These are phyloP conservation scores for Prunella strophiata DNA, from an alignment of 2,797 vertebrate species.

Conservation along the genomic window DNA sequence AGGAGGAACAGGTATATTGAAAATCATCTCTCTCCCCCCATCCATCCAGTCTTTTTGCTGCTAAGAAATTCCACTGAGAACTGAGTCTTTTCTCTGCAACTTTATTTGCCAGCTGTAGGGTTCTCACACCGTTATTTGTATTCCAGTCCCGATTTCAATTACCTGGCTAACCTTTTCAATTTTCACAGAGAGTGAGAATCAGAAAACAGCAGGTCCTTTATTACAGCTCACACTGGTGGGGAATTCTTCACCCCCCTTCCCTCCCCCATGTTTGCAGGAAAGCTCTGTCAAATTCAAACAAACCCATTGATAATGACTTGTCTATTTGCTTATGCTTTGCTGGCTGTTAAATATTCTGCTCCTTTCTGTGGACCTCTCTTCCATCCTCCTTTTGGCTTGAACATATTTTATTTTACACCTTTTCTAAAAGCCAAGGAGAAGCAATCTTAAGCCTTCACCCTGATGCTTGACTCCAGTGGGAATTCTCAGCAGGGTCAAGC, in stretches of 20 bases:
- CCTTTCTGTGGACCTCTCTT: not conserved
- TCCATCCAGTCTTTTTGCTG: not conserved
- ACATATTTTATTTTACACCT: accelerated
- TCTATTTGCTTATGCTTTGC: conserved; percentile 50
- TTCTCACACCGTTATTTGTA: conserved; percentile 36
- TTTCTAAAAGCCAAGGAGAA: not conserved
- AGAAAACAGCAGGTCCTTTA: conserved; percentile 58
- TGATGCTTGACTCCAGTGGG: not conserved
- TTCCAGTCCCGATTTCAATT: conserved; percentile 72
- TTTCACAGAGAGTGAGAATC: conserved; percentile 62
- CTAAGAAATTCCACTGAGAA: conserved; percentile 11
- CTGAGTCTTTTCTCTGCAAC: not conserved
- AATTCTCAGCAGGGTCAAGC: not conserved
- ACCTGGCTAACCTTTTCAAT: conserved; percentile 70
- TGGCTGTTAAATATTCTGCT: conserved; percentile 25
- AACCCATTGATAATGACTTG: conserved; percentile 56
- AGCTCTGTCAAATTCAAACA: conserved; percentile 58
- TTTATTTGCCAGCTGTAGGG: conserved; percentile 30
- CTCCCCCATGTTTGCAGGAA: conserved; percentile 33
- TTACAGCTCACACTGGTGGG: not conserved
- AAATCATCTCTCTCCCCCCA: not conserved
- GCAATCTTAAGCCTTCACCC: not conserved
- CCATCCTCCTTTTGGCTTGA: not conserved
- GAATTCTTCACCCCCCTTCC: not conserved
- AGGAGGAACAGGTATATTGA: not conserved